Evolutionary conservation across 1,140 invertebrate genomes (phyloP).

Genomic region (Diorhabda carinulata): DNA sequence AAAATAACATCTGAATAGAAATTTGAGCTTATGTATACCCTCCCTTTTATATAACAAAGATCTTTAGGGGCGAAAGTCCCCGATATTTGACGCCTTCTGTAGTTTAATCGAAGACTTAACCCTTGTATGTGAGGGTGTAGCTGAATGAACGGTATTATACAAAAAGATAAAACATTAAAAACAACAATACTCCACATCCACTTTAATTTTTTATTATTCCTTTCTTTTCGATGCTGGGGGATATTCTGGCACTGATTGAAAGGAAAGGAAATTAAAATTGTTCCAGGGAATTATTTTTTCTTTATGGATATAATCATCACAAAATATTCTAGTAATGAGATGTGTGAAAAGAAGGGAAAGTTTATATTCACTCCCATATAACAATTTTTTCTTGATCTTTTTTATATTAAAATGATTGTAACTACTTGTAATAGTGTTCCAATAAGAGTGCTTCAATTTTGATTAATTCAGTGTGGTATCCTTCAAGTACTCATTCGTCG

Average conservation of each 20-base stretch:
- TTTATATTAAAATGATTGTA: no score
- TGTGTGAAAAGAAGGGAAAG: no score
- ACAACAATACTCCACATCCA: conserved; percentile 15
- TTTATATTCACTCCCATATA: no score
- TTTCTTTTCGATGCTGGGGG: conserved; percentile 10
- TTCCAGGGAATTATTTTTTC: not conserved
- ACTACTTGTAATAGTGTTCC: no score
- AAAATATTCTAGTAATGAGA: no score
- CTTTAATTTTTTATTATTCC: conserved; percentile 15
- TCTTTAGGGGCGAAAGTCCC: conserved; percentile 4
- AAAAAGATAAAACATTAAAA: conserved; percentile 18
- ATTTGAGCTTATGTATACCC: conserved; percentile 16
- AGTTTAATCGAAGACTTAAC: conserved; percentile 24
- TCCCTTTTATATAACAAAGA: conserved; percentile 3
- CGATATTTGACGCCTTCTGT: conserved; percentile 23
- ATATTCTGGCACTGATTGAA: conserved; percentile 5
- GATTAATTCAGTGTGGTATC: no score
- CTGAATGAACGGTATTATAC: conserved; percentile 18
- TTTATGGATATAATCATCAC: not conserved
- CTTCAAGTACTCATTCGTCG: no score
- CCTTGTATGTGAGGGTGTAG: conserved; percentile 23
- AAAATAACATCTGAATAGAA: conserved; percentile 17
- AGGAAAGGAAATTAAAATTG: conserved; percentile 3
- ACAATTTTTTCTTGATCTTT: no score
- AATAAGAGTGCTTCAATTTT: no score